Base-by-base conservation (phyloP, 2,113 vertebrate species). In the Stercorarius parasiticus region DNA sequence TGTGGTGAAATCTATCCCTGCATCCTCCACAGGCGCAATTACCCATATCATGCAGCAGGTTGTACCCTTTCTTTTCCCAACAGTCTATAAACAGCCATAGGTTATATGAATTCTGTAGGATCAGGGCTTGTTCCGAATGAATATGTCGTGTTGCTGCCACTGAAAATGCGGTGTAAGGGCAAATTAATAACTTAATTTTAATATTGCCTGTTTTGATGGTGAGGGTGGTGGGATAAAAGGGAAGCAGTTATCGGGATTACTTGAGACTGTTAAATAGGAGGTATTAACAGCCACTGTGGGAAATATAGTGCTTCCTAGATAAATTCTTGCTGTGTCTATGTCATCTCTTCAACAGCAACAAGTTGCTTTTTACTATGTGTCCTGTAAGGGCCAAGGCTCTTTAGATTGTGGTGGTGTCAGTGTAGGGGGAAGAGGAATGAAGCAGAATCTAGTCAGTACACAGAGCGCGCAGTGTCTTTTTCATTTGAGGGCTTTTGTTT, bases 21-120 rank as follows among this genome's bases (percentile, higher is more conserved):
- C 98, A 5, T 97, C 98, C 53, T 98, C 98, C 45, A 98, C 98
- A 1, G 98, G 98, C 18, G 94, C 98, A 26, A 98, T 98, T 82
- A 98, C 98, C 22, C 99, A 98, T 82, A 97, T 98, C 82, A 98
- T 98, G 98, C 99, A 98, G 86, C 98, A 98, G 99, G 99, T 99
- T 98, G 92, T 98, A 97, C 77, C 82, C 91, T 93, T 93, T 93
- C 78, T 93, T 93, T 86, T 86, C 83, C 81, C 76, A 88, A 32
- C 58, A 69, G 30, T 32, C 74, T 91, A 3, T 69, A 52, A 83
- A 53, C n/a, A 84, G 50, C 71, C 70, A 11, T 30, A 86, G 82
- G 42, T 34, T 72, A 6, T 52, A 3, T 10, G 73, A 80, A 65
- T 82, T 32, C 6, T 6, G 1, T 3, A 79, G 81, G 66, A 43